phyloP scores from a whole-genome alignment of 2,113 vertebrate genomes.

The Romanogobio albipinnatus region DNA sequence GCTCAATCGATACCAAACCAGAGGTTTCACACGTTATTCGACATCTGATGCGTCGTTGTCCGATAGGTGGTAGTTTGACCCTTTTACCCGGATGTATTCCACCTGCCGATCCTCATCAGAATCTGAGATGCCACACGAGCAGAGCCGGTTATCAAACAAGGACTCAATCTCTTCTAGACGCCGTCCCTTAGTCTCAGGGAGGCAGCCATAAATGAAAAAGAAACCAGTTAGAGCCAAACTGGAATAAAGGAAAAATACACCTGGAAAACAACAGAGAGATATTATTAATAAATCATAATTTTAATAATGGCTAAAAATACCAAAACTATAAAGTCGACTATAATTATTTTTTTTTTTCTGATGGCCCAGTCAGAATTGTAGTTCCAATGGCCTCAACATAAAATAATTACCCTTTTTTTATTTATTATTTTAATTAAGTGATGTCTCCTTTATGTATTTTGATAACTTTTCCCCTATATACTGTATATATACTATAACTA shows the following conservation, averaged over 20 bases:
- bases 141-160: conserved; percentile 91
- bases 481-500: background rate
- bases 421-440: no score
- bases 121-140: conserved; percentile 90
- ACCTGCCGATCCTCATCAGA: conserved; percentile 95
- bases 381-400: background rate
- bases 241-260: conserved; percentile 96
- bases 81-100: conserved; percentile 98
- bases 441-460: no score
- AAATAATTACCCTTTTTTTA: no score
- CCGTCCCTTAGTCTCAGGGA: conserved; percentile 95
- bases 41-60: conserved; percentile 98
- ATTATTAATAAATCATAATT: background rate
- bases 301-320: conserved; percentile 1
- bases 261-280: conserved; percentile 73
- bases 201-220: conserved; percentile 90
- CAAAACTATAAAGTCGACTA: background rate
- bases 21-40: conserved; percentile 75
- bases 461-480: no score
- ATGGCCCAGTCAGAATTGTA: background rate
- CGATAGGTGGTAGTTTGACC: conserved; percentile 98
- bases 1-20: conserved; percentile 32
- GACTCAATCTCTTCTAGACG: conserved; percentile 96
- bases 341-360: background rate
- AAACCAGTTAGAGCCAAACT: conserved; percentile 87